These are phyloP conservation scores for Brachionus plicatilis DNA, from an alignment of 1,140 invertebrate species.

Conservation along the genomic window DNA sequence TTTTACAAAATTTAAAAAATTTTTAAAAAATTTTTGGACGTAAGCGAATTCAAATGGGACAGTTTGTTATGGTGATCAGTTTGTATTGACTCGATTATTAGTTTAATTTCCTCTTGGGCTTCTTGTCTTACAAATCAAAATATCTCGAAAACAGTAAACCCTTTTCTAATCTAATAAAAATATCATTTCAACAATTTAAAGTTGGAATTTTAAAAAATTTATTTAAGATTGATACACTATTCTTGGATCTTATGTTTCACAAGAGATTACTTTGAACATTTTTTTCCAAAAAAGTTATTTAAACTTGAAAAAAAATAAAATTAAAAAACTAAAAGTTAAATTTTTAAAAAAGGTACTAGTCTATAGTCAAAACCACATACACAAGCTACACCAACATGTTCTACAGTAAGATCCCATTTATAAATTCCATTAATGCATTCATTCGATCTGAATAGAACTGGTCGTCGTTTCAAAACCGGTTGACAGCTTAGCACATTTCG, in stretches of 20 bases:
- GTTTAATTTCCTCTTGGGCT: too few species aligned
- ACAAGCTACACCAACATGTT: conserved; percentile 4
- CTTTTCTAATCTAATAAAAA: too few species aligned
- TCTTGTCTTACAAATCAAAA: too few species aligned
- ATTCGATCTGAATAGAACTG: not conserved
- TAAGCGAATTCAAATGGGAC: too few species aligned
- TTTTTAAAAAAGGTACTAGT: conserved; percentile 18
- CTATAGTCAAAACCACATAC: not conserved
- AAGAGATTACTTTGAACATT: not conserved
- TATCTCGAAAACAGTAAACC: too few species aligned
- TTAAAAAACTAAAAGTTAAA: not conserved
- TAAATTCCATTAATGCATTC: not conserved
- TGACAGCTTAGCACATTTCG: not conserved
- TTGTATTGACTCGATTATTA: too few species aligned
- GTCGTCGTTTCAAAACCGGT: not conserved
- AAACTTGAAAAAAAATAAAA: not conserved
- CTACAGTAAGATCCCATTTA: not conserved
- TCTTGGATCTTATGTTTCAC: not conserved
- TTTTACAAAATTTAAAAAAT: too few species aligned
- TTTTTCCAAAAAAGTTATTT: not conserved
- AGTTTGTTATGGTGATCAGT: too few species aligned
- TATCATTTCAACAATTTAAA: not conserved
- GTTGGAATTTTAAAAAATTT: not conserved
- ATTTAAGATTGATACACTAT: not conserved
- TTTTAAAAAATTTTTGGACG: too few species aligned